Conservation (phyloP, 1,140 invertebrate genomes). For the Bombus polaris region DNA sequence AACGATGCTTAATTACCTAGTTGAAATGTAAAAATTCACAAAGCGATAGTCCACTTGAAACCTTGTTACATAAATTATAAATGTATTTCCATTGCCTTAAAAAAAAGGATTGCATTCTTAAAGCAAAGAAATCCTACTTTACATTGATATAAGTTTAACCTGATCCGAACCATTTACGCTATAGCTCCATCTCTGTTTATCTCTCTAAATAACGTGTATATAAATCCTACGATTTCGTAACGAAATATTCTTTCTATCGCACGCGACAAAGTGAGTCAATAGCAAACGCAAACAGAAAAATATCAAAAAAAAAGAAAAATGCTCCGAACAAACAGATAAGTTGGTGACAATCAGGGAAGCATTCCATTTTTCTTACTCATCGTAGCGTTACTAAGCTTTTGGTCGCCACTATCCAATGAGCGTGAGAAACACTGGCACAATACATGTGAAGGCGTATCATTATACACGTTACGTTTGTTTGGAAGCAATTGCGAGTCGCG, state of each 20-base stretch:
- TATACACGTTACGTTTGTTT: constrained; percentile 21
- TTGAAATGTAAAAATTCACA: too few species aligned
- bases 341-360: not conserved
- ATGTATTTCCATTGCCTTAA: too few species aligned
- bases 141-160: too few species aligned
- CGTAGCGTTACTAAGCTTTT: not conserved
- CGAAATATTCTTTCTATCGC: not conserved
- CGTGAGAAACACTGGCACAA: constrained; percentile 21
- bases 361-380: constrained; percentile 31
- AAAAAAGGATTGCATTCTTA: too few species aligned
- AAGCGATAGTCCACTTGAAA: not conserved
- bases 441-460: constrained; percentile 7
- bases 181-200: not conserved
- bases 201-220: not conserved
- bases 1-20: too few species aligned
- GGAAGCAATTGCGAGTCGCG: not conserved
- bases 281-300: not conserved
- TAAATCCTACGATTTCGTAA: not conserved
- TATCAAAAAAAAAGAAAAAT: not conserved
- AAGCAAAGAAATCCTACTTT: not conserved
- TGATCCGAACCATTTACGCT: not conserved
- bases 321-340: not conserved
- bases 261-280: not conserved
- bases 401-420: not conserved
- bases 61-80: too few species aligned